Percentiles rank a stretch among this genome's conserved stretches.
These are phyloP conservation scores for Eriosoma lanigerum DNA, from an alignment of 1,140 invertebrate species.

Conservation along the genomic window DNA sequence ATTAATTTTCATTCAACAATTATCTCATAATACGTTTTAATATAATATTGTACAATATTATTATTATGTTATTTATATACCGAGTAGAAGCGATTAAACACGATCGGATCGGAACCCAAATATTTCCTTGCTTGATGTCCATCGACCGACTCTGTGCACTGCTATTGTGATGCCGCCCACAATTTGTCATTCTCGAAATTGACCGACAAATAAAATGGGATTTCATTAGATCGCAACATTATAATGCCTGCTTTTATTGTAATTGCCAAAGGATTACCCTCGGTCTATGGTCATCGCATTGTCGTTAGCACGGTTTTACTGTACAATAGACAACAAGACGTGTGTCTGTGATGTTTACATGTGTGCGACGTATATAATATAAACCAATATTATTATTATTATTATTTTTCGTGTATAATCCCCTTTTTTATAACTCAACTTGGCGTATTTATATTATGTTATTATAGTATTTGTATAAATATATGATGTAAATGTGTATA, in stretches of 20 bases:
- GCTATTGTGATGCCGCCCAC: constrained; percentile 9
- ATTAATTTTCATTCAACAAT: not conserved
- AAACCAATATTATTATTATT: not conserved
- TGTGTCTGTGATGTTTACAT: constrained; percentile 1
- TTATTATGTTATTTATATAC: not conserved
- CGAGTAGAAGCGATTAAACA: not conserved
- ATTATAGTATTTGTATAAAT: not conserved
- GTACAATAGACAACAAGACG: not conserved
- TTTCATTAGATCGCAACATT: not conserved
- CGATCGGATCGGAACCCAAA: not conserved
- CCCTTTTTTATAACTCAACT: not conserved
- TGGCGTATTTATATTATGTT: too few species aligned
- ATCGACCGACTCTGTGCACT: not conserved
- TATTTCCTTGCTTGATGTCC: not conserved
- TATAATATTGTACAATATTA: not conserved
- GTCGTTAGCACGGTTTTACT: not conserved
- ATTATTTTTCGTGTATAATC: not conserved
- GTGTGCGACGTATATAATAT: constrained; percentile 7
- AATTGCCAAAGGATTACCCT: constrained; percentile 15
- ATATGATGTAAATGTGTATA: not conserved
- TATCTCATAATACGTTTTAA: not conserved
- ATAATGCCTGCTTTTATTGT: not conserved
- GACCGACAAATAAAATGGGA: not conserved
- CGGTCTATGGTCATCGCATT: not conserved
- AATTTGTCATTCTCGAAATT: constrained; percentile 21